Evolutionary conservation across 2,113 vertebrate species (phyloP).

Genomic region (Camelus bactrianus): DNA sequence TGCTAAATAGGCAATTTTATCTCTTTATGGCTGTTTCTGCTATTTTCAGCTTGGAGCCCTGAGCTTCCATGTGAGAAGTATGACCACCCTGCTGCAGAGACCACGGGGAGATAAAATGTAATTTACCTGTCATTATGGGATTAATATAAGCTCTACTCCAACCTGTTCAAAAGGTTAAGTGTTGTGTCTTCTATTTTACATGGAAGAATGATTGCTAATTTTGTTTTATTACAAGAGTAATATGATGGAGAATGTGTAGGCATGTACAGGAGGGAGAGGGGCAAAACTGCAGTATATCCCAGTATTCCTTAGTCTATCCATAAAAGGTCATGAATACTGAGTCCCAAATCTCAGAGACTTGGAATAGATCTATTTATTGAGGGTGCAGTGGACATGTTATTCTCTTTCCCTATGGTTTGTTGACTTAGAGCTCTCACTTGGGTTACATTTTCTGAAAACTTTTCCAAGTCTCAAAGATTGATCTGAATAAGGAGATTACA

Average conservation of each 20-base stretch:
- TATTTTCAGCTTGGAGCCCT: not conserved
- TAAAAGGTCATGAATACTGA: not conserved
- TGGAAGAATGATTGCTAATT: not conserved
- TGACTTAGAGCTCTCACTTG: not conserved
- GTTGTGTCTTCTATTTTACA: not conserved
- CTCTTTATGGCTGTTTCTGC: not conserved
- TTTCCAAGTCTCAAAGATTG: conserved; percentile 5
- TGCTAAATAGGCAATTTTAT: conserved; percentile 21
- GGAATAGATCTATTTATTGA: conserved; percentile 18
- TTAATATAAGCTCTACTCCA: not conserved
- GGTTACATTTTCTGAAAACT: conserved; percentile 1
- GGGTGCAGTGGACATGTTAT: not conserved
- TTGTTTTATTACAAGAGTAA: not conserved
- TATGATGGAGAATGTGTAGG: not conserved
- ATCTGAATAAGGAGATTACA: not conserved
- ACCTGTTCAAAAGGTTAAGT: not conserved
- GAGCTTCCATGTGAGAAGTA: not conserved
- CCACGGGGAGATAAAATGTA: not conserved
- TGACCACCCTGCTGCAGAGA: not conserved
- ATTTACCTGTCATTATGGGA: not conserved
- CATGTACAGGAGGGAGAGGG: not conserved
- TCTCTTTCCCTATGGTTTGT: not conserved
- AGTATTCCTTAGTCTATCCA: not conserved
- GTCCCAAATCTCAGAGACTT: conserved; percentile 20
- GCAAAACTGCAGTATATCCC: not conserved